These are phyloP conservation scores for Numenius phaeopus DNA, from an alignment of 2,797 vertebrate species.

Conservation along the genomic window DNA sequence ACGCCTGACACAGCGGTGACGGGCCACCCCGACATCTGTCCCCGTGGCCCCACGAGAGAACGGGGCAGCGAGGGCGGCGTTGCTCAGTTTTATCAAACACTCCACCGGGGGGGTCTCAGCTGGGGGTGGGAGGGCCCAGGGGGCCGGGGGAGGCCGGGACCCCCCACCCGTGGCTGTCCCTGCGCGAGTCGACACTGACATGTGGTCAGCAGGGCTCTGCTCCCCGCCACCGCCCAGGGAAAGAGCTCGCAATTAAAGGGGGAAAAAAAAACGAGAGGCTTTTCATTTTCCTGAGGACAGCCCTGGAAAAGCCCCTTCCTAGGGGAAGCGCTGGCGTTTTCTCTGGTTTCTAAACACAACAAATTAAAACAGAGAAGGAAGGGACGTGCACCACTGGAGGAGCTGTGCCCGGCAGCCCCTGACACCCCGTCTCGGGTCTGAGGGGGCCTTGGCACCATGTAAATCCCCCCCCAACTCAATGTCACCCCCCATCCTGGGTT, in stretches of 20 bases:
- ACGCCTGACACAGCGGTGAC: accelerated
- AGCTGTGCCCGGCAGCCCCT: neutral
- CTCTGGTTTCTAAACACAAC: neutral
- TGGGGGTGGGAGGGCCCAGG: neutral
- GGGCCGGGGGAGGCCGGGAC: too few relatives aligned
- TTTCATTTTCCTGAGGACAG: neutral
- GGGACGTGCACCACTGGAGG: accelerated
- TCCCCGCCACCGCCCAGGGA: accelerated
- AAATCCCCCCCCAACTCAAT: neutral
- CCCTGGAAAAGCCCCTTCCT: neutral
- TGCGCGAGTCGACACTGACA: neutral
- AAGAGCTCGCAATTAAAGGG: neutral
- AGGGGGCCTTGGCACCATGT: accelerated
- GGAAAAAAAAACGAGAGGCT: neutral
- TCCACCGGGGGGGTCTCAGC: accelerated
- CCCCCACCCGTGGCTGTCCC: neutral
- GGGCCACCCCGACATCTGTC: neutral
- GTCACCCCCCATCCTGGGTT: accelerated
- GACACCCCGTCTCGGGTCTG: neutral
- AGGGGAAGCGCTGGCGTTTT: accelerated
- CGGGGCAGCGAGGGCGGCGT: accelerated
- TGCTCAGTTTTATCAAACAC: accelerated
- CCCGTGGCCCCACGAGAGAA: neutral
- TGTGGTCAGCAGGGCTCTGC: neutral
- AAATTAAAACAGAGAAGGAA: neutral